Evolutionary conservation across 2,888 invertebrate species (phyloP), one percentile per base, ranked within the genome.

Genomic region (Girardia tigrina): DNA sequence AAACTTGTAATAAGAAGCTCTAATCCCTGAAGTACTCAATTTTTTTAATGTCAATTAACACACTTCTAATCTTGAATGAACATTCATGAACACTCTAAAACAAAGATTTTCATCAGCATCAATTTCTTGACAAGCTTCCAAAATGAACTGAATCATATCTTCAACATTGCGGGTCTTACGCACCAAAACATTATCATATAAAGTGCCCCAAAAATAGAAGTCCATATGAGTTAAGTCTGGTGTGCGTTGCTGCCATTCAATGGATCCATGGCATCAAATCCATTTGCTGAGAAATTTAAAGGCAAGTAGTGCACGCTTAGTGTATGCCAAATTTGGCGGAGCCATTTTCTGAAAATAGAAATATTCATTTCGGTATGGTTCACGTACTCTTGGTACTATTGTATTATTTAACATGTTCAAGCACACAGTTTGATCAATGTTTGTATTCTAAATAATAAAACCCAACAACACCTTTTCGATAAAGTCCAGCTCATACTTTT

Each of bases 391-490:
- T 20, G 70, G 26, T 70, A 23, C 20, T 20, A 70, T 70, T 23
- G 70, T 70, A 70, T 20, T 70, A 8, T 70, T 70, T 70, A 70
- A 20, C 70, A 70, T 70, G 20, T 23, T 23, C 70, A 70, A 26
- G 8, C 20, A 26, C 20, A 26, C 26, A 36, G 36, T 36, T 36
- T 36, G 16, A 36, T 36, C 36, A 16, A 36, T 36, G 16, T 8
- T 36, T 36, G 36, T 36, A 16, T 36, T 8, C 8, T 23, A 8
- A 70, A 70, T 23, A 70, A 70, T 70, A n/a, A 70, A 26, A 26
- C 6, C 70, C 70, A 70, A 70, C 20, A 8, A 70, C 23, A 23
- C 70, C n/a, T 23, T 70, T 26, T 6, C 23, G 8, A 70, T 12
- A 70, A 23, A 70, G 8, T 14, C 70, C n/a, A 23, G 23, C 70